phyloP scores from a whole-genome alignment of 2,888 invertebrate species.

The Opisthograptis luteolata region DNA sequence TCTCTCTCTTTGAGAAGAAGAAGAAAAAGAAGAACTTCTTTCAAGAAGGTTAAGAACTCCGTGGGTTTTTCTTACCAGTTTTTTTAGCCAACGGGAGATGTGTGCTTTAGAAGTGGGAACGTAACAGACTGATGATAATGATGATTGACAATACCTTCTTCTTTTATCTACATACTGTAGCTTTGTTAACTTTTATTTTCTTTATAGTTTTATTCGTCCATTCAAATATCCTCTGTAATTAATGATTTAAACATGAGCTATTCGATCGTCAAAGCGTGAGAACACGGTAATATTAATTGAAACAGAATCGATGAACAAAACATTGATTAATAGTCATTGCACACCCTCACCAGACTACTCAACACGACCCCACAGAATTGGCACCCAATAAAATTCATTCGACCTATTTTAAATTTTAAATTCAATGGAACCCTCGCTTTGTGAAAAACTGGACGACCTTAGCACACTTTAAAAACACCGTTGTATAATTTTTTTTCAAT shows the following conservation, averaged over 20 bases:
- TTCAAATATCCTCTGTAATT: too few relatives aligned
- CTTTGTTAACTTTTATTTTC: too few relatives aligned
- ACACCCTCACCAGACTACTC: conserved; percentile 30
- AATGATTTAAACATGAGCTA: background rate
- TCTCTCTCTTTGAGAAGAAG: too few relatives aligned
- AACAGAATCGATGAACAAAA: conserved; percentile 14
- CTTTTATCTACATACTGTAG: too few relatives aligned
- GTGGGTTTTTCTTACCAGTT: too few relatives aligned
- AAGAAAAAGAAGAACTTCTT: too few relatives aligned
- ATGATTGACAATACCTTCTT: too few relatives aligned
- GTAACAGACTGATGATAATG: too few relatives aligned
- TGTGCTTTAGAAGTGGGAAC: too few relatives aligned
- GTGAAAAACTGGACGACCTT: conserved; percentile 62
- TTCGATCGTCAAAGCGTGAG: conserved; percentile 13
- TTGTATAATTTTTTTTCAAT: conserved; percentile 49
- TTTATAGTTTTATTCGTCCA: too few relatives aligned
- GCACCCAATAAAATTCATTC: conserved; percentile 54
- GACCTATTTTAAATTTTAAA: conserved; percentile 42
- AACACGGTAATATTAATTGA: background rate
- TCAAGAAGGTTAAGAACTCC: too few relatives aligned
- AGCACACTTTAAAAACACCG: conserved; percentile 63
- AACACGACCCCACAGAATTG: conserved; percentile 43
- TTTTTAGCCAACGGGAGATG: too few relatives aligned
- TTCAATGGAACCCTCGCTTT: conserved; percentile 49
- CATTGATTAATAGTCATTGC: conserved; percentile 17